Conservation (phyloP, 2,888 invertebrate species). For the Yponomeuta cagnagella region DNA sequence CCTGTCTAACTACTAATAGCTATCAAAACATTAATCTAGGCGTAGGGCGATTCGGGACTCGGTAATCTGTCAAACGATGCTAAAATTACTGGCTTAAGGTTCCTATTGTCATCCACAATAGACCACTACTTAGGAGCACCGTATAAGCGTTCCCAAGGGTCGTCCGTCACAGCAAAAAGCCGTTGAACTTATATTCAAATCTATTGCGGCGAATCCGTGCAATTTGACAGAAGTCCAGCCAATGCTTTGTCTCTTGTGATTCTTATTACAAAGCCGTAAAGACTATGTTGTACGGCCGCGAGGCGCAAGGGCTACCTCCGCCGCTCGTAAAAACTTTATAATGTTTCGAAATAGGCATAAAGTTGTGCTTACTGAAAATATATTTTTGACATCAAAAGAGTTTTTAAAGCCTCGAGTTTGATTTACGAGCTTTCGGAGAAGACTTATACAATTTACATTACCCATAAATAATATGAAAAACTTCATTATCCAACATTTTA, state of each 20-base stretch:
- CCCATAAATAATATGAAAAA: neutral
- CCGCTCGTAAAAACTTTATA: neutral
- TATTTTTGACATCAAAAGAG: neutral
- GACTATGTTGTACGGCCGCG: neutral
- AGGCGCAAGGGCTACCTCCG: neutral
- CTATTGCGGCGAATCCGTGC: constrained; percentile 4
- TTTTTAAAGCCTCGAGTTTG: neutral
- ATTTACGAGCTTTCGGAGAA: neutral
- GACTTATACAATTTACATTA: neutral
- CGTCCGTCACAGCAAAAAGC: constrained; percentile 2
- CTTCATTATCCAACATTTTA: neutral
- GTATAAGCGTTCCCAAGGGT: neutral
- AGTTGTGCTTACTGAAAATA: neutral
- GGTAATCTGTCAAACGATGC: too few relatives aligned
- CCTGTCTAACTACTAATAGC: too few relatives aligned
- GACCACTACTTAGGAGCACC: neutral
- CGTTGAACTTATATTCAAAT: neutral
- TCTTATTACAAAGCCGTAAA: neutral
- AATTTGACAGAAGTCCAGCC: neutral
- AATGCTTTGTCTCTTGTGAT: neutral
- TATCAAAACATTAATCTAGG: too few relatives aligned
- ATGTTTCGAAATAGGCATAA: neutral
- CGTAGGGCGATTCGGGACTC: too few relatives aligned
- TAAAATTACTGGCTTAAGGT: too few relatives aligned
- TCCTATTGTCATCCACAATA: too few relatives aligned